Percentiles rank a stretch among this genome's conserved stretches.
Evolutionary conservation across 92 coral and sea anemone species (phyloP).

Genomic region (Isaurus tuberculatus): DNA sequence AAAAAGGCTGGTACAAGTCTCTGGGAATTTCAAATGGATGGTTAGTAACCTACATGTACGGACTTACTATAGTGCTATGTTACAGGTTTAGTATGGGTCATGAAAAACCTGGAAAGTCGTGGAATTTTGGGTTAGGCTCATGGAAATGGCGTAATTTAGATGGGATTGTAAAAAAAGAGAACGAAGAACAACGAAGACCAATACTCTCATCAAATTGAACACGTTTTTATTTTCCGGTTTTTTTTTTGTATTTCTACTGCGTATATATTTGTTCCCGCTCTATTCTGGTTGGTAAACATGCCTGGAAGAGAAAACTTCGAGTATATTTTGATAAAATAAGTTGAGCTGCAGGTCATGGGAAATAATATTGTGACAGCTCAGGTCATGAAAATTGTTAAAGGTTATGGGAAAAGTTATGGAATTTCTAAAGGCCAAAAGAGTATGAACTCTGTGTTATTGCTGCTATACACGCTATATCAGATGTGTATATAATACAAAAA

Average conservation of each 20-base stretch:
- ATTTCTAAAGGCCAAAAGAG: too few relatives aligned
- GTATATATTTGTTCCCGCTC: neutral
- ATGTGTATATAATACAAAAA: neutral
- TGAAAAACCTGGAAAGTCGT: too few relatives aligned
- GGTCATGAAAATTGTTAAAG: neutral
- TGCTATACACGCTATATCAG: too few relatives aligned
- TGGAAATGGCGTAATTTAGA: too few relatives aligned
- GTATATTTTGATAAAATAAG: neutral
- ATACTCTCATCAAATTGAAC: too few relatives aligned
- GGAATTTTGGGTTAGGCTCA: too few relatives aligned
- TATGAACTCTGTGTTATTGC: too few relatives aligned
- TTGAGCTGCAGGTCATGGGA: neutral
- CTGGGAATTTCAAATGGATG: conserved; percentile 11
- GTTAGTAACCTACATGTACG: neutral
- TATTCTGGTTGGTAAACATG: neutral
- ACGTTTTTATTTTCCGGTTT: too few relatives aligned
- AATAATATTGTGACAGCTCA: neutral
- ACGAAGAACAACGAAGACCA: too few relatives aligned
- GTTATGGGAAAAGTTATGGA: neutral
- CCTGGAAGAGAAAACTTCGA: neutral
- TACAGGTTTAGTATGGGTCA: too few relatives aligned
- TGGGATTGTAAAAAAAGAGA: too few relatives aligned
- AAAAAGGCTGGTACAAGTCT: neutral
- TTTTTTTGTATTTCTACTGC: neutral
- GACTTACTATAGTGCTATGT: too few relatives aligned